These are phyloP conservation scores for Ichneumon xanthorius DNA, from an alignment of 2,888 invertebrate genomes.

Conservation along the genomic window DNA sequence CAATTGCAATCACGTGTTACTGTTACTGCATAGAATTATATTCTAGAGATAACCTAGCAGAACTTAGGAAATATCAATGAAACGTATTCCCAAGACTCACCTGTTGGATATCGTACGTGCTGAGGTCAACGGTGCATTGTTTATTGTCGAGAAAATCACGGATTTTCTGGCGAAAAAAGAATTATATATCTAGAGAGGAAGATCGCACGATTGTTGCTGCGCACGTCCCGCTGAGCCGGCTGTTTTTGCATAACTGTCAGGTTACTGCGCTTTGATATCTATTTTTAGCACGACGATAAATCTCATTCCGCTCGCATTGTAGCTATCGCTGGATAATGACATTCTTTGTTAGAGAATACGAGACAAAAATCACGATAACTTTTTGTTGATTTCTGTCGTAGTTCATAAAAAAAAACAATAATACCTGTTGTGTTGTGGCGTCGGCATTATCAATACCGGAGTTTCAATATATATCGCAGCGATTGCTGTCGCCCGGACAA, in stretches of 20 bases:
- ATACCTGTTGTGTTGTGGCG: too few relatives aligned
- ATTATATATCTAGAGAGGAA: background rate
- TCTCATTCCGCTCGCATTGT: background rate
- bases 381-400: background rate
- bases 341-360: background rate
- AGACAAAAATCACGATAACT: background rate
- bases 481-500: too few relatives aligned
- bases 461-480: too few relatives aligned
- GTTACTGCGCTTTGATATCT: background rate
- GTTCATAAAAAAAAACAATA: too few relatives aligned
- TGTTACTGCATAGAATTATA: background rate
- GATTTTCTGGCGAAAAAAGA: background rate
- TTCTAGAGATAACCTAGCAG: background rate
- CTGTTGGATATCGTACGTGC: background rate
- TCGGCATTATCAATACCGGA: too few relatives aligned
- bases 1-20: background rate
- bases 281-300: slow-evolving; percentile 18
- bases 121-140: background rate
- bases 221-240: background rate
- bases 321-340: background rate
- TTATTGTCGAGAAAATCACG: background rate
- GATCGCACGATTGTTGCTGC: background rate
- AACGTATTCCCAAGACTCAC: background rate
- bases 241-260: background rate
- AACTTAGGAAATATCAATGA: background rate